Evolutionary conservation across 1,140 invertebrate species (phyloP), one percentile per base, ranked within the genome.

Genomic region (Acromyrmex heyeri): DNA sequence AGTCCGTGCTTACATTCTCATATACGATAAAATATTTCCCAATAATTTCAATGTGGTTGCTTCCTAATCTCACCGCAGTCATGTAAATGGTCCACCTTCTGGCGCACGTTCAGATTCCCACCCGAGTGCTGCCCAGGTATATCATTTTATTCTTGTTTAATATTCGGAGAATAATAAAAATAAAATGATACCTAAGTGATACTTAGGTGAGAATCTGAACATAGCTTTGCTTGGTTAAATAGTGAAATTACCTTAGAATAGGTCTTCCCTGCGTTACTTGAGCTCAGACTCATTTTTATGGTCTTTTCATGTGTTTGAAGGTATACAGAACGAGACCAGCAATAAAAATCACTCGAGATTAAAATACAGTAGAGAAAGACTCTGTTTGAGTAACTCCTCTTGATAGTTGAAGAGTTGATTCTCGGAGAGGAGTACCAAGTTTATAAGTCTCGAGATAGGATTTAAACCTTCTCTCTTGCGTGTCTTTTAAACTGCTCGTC

Each of bases 1-100:
- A 79, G 77, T 81, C 27, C 44, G 12, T 86, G 64, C 82, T 48
- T 75, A n/a, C 16, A 61, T 73, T 53, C 38, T 16, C 18, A n/a
- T 48, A 81, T 57, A 64, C n/a, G 6, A 73, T 57, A 18, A 75
- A 55, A 72, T 82, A 18, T 65, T 21, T 12, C n/a, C 38, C n/a
- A 10, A 75, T 70, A 8, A 21, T 14, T 21, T n/a, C n/a, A 5
- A 16, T 81, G 48, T 69, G 21, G 10, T 64, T 48, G 59, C 38
- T 77, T 64, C 24, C 4, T 69, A 18, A 55, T 79, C 38, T 44
- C 34, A 3, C 53, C 21, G 21, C 34, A 27, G 50, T 5, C 27
- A 18, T 50, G 3, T 30, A 50, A 27, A 24, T 8, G n/a, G n/a
- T 21, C 55, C 55, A 57, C 6, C 30, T 18, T 70, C 3, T 48